Base-by-base conservation (phyloP, 2,113 vertebrate species). In the Cynoglossus semilaevis region DNA sequence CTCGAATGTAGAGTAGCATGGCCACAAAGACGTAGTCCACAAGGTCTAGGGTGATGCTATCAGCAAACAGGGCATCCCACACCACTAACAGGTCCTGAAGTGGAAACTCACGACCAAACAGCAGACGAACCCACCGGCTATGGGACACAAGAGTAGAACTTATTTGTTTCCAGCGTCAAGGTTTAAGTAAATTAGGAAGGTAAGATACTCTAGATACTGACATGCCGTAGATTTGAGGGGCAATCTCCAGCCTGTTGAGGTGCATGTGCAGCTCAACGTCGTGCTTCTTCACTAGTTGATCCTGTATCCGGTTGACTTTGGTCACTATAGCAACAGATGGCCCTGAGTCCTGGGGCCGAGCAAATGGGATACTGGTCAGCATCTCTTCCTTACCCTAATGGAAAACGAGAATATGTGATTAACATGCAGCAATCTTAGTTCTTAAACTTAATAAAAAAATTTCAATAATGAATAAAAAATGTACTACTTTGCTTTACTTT, bases 291-390 rank as follows among this genome's bases (percentile, higher is more conserved):
- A 99, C 85, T 59, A 99, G 91, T 83, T 94, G 94, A 85, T 99
- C 97, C 79, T 99, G 96, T 87, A 99, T 96, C 51, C 96, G 94
- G 87, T 99, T 99, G 57, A 99, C 96, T 91, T 99, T 99, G 67
- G 95, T 92, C 66, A 99, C 96, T 83, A 99, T 92, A 82, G 96
- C 97, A 78, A 99, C 93, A 60, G 97, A 98, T 12, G 97, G 97
- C 1, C 96, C 96, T 0, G 92, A 60, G 65, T 99, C 97, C 81
- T 99, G 97, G 0, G 97, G 96, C 84, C 96, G 92, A 51, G 96
- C 95, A 80, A 99, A 99, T 0, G 97, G 97, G 57, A 94, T 93
- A 71, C 95, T 94, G 60, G 94, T 92, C 83, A 97, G 80, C 91
- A 96, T 90, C 70, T 94, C 91, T 51, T 98, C 96, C 70, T 94